These are phyloP conservation scores for Pagrus major DNA, from an alignment of 2,113 vertebrate genomes.

Conservation along the genomic window DNA sequence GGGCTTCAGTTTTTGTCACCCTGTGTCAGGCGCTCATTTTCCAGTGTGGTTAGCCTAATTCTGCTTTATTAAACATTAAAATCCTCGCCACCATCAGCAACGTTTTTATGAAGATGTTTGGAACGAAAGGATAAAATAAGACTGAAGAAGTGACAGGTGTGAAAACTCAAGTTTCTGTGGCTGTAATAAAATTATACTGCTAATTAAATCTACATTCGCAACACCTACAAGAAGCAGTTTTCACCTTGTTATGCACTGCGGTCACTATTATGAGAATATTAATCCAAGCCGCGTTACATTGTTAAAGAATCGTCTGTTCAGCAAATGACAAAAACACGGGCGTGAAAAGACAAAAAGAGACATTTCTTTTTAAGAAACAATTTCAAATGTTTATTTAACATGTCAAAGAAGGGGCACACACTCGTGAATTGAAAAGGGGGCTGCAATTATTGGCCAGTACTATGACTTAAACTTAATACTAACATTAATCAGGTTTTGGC, in stretches of 20 bases:
- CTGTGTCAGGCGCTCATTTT: constrained; percentile 75
- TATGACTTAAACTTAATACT: constrained; percentile 86
- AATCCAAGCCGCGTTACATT: constrained; percentile 30
- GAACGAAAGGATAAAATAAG: constrained; percentile 7
- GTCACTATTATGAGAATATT: constrained; percentile 33
- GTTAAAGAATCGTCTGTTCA: constrained; percentile 33
- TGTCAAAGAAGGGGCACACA: constrained; percentile 84
- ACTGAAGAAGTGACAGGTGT: constrained; percentile 20
- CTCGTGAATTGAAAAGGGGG: constrained; percentile 79
- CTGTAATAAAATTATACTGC: constrained; percentile 32
- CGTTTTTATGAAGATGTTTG: constrained; percentile 46
- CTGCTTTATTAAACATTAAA: constrained; percentile 84
- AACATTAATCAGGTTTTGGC: constrained; percentile 86
- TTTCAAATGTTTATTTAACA: constrained; percentile 89
- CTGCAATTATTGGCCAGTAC: constrained; percentile 83
- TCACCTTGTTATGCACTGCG: constrained; percentile 13
- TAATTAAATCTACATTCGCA: constrained; percentile 38
- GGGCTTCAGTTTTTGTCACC: constrained; percentile 72
- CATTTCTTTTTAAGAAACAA: constrained; percentile 83
- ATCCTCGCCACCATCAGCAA: constrained; percentile 54
- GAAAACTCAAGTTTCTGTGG: constrained; percentile 15
- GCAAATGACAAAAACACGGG: constrained; percentile 32
- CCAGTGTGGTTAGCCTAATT: constrained; percentile 80
- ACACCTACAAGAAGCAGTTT: constrained; percentile 22
- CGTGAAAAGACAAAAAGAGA: constrained; percentile 54